Percentiles rank a stretch among this genome's conserved stretches.
phyloP scores from a whole-genome alignment of 2,113 vertebrate species.

The Microcebus lehilahytsara region DNA sequence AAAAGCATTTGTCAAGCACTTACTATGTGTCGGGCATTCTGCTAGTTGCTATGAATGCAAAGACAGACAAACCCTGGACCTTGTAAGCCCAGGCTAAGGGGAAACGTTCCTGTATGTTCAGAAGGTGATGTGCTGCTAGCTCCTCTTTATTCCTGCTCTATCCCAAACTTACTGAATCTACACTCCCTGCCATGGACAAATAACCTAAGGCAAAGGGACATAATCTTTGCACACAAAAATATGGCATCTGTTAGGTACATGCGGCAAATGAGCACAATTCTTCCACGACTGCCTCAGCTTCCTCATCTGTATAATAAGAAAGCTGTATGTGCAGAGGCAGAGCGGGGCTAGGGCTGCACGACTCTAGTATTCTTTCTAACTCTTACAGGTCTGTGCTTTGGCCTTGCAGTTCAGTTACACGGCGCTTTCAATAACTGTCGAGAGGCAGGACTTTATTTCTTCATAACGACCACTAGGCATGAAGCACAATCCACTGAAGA shows the following conservation, averaged over 20 bases:
- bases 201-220: not conserved
- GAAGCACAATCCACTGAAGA: not conserved
- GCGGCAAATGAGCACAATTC: not conserved
- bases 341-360: not conserved
- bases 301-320: not conserved
- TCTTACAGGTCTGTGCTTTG: not conserved
- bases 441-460: not conserved
- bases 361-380: not conserved
- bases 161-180: not conserved
- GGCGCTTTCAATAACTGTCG: not conserved
- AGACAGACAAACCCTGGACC: not conserved
- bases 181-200: not conserved
- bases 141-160: not conserved
- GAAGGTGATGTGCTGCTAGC: not conserved
- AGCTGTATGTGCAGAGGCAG: not conserved
- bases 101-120: not conserved
- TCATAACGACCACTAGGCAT: not conserved
- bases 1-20: not conserved
- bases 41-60: not conserved
- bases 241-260: not conserved
- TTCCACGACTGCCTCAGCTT: not conserved
- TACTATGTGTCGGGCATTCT: not conserved
- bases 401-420: not conserved
- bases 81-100: not conserved
- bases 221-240: not conserved